phyloP scores from a whole-genome alignment of 2,113 vertebrate species.

The Psilopsiagon aurifrons region DNA sequence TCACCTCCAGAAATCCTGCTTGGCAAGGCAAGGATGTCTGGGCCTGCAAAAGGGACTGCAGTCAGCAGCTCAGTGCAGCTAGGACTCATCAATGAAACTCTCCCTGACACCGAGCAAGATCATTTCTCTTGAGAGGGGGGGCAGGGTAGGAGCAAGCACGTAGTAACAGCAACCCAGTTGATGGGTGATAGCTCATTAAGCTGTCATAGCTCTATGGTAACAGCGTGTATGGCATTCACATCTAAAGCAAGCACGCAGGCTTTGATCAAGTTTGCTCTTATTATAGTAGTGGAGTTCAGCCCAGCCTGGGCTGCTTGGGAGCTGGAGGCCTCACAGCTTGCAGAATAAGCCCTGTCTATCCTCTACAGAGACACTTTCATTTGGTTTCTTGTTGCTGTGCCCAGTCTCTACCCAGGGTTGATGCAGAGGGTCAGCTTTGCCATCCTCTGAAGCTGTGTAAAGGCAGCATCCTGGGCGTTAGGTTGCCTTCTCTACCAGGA shows the following conservation, averaged over 20 bases:
- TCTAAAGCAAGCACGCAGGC: neutral
- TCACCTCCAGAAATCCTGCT: constrained; percentile 15
- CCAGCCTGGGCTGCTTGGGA: neutral
- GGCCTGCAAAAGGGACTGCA: neutral
- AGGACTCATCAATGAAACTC: accelerated
- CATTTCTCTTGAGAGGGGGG: neutral
- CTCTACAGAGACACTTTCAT: neutral
- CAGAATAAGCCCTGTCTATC: neutral
- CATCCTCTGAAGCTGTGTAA: neutral
- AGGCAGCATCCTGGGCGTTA: neutral
- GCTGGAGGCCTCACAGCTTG: neutral
- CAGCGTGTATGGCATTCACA: neutral
- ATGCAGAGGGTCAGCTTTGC: accelerated
- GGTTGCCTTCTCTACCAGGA: neutral
- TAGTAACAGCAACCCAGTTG: neutral
- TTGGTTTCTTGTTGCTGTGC: neutral
- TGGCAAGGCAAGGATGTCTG: neutral
- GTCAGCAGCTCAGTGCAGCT: neutral
- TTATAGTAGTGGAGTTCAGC: neutral
- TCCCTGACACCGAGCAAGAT: accelerated
- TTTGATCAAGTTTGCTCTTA: neutral
- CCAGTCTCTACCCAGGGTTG: neutral
- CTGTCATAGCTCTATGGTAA: constrained; percentile 37
- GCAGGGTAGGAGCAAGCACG: neutral
- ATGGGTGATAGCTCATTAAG: neutral